These are phyloP conservation scores for Anguilla pacifica DNA, from an alignment of 2,797 vertebrate species.

Conservation along the genomic window DNA sequence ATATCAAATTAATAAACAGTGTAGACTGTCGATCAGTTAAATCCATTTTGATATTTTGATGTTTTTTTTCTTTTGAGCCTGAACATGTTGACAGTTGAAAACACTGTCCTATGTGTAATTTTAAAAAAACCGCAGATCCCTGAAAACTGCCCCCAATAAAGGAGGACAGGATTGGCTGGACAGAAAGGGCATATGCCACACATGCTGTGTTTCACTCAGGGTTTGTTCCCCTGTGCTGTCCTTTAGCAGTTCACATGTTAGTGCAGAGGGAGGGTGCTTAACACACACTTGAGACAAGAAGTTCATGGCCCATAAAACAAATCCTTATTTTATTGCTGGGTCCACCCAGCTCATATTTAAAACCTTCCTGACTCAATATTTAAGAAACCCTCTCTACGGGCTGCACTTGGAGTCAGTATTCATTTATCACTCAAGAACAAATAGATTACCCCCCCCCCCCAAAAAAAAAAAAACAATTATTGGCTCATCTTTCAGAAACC, in stretches of 20 bases:
- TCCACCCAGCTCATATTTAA: conserved; percentile 14
- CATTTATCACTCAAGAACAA: conserved; percentile 6
- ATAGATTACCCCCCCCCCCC: background rate
- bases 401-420: background rate
- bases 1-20: background rate
- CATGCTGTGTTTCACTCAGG: conserved; percentile 1
- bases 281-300: conserved; percentile 14
- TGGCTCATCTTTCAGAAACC: background rate
- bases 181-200: conserved; percentile 17
- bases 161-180: background rate
- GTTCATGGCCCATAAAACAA: conserved; percentile 23
- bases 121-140: background rate
- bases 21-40: background rate
- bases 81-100: background rate
- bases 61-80: background rate
- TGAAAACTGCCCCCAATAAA: background rate
- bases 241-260: conserved; percentile 19
- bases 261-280: conserved; percentile 11
- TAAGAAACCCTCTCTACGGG: background rate
- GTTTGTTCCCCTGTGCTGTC: background rate
- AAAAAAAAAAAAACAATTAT: background rate
- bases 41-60: background rate
- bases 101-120: background rate
- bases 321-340: conserved; percentile 18
- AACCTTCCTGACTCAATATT: conserved; percentile 1